Percentiles rank a stretch among this genome's conserved stretches.
Conservation (phyloP, 2,113 vertebrate species). For the Siniperca knerii region DNA sequence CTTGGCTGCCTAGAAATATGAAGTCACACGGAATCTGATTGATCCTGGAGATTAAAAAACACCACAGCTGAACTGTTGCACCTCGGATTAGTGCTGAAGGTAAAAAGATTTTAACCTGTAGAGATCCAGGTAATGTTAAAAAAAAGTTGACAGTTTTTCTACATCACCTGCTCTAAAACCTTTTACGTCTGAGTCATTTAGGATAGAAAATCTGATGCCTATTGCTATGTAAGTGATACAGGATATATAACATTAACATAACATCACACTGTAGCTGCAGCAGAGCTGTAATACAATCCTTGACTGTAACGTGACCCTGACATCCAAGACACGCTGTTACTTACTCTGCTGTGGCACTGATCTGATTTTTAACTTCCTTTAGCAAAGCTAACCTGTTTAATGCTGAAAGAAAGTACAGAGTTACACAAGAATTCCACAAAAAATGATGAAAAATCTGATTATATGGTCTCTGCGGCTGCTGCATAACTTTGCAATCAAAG, state of each 20-base stretch:
- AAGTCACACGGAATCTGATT: neutral
- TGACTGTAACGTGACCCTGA: slow-evolving; percentile 13
- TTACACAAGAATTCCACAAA: neutral
- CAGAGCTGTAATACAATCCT: slow-evolving; percentile 5
- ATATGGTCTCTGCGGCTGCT: neutral
- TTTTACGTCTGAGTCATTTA: neutral
- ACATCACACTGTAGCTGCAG: neutral
- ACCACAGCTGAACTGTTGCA: neutral
- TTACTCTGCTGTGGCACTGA: neutral
- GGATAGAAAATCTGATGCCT: neutral
- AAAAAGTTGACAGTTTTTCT: neutral
- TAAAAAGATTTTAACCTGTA: neutral
- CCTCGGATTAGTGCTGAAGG: neutral
- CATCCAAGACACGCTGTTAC: neutral
- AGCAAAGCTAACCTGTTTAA: neutral
- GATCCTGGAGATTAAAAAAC: neutral
- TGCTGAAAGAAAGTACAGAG: neutral
- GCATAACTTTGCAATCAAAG: neutral
- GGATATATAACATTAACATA: neutral
- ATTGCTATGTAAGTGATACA: neutral
- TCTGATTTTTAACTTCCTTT: neutral
- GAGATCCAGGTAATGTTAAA: neutral
- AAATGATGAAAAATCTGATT: neutral
- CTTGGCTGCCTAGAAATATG: neutral
- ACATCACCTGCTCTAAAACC: neutral